Evolutionary conservation across 2,113 vertebrate genomes (phyloP), one percentile per base, ranked within the genome.

Genomic region (Antechinus flavipes): DNA sequence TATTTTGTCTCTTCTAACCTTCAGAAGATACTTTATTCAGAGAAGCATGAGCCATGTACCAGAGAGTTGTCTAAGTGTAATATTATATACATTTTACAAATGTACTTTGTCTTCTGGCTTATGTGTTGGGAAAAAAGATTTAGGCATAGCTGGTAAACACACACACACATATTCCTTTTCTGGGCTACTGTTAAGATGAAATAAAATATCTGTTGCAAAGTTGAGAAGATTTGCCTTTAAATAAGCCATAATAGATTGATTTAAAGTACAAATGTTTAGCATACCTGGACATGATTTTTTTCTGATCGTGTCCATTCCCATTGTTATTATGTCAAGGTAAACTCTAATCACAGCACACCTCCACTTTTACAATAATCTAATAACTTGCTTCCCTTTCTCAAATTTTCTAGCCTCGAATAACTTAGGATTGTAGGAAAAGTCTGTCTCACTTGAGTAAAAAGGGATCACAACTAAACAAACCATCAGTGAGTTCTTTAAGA

Each of bases 1-100:
- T 54, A 47, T 93, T 68, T 97, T 94, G 61, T 89, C 52, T 96
- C 8, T 93, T 97, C 89, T 97, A 94, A 95, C 52, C 94, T 47
- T 97, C 96, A 26, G 91, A 94, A n/a, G 91, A 8, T 61, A 53
- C 54, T 94, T 92, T 95, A 55, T 55, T 97, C n/a, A 93, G 91
- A 92, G 68, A 92, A 92, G 94, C 92, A 3, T 24, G 55, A 92
- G 89, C 93, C 93, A 2, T 16, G 0, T 93, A 93, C 30, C 55
- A 24, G 89, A 35, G 46, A 96, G 47, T 94, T 96, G 93, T 91
- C 97, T 95, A 97, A 94, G 26, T 92, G 42, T 23, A 25, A 12
- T 30, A 92, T 23, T 84, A 93, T 0, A 30, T 95, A 90, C 91
- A 42, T 47, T 46, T 50, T 93, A 94, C 55, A 91, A 90, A 46